These are phyloP conservation scores for Chloroceryle inda DNA, from an alignment of 2,797 vertebrate genomes.

Conservation along the genomic window DNA sequence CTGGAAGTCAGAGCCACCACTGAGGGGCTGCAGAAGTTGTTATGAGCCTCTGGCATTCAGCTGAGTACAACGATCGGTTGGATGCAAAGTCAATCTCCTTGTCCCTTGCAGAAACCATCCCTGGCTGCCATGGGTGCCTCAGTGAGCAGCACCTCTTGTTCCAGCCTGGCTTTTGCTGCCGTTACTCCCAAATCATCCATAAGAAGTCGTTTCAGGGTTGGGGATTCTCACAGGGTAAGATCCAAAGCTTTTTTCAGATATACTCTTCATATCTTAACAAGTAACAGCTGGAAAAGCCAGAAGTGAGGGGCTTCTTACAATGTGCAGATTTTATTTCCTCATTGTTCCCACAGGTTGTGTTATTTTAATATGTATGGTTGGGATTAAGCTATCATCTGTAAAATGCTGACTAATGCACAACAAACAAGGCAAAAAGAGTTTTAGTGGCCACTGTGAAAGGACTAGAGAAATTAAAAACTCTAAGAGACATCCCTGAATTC, in stretches of 20 bases:
- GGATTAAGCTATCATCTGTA: not conserved
- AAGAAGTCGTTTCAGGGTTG: not conserved
- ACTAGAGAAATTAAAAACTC: not conserved
- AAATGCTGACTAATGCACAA: not conserved
- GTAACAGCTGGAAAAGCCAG: not conserved
- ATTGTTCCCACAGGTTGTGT: not conserved
- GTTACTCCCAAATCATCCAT: not conserved
- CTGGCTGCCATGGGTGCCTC: not conserved
- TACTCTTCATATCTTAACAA: not conserved
- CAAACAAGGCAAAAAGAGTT: not conserved
- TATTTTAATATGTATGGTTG: not conserved
- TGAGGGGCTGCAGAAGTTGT: not conserved
- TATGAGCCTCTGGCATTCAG: not conserved
- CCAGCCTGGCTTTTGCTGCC: not conserved
- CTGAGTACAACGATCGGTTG: accelerated
- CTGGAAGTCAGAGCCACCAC: accelerated
- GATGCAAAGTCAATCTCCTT: not conserved
- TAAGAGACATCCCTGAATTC: not conserved
- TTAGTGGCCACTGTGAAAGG: not conserved
- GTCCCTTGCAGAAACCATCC: not conserved
- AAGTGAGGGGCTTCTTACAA: not conserved
- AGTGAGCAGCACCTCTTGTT: not conserved
- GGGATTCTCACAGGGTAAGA: not conserved
- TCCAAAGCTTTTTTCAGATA: not conserved
- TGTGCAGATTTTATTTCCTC: not conserved